Conservation (phyloP, 2,888 invertebrate species). For the Ophioninae sp. region DNA sequence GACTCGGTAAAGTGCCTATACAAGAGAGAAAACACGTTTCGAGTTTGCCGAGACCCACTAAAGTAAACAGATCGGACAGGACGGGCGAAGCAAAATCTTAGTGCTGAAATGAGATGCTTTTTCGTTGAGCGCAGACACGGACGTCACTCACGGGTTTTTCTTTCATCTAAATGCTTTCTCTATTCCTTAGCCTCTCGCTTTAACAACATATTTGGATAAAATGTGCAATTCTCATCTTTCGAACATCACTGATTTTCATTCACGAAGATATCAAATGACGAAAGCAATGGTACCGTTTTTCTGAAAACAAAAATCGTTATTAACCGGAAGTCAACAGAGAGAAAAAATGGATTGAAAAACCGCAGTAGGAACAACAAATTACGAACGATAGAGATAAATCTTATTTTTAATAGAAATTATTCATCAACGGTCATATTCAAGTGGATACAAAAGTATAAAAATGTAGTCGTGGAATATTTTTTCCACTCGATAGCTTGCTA, state of each 20-base stretch:
- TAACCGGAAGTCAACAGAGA: too few species aligned
- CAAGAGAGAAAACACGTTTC: constrained; percentile 42
- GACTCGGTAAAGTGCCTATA: constrained; percentile 16
- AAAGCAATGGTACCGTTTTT: too few species aligned
- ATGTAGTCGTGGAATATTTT: neutral
- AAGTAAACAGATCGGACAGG: constrained; percentile 57
- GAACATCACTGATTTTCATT: neutral
- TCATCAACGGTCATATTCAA: neutral
- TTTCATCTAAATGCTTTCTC: neutral
- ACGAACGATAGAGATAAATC: neutral
- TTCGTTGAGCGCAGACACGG: neutral
- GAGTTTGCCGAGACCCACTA: constrained; percentile 55
- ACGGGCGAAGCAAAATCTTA: constrained; percentile 43
- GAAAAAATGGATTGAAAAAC: neutral
- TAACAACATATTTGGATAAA: neutral
- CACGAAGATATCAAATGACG: neutral
- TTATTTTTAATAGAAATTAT: neutral
- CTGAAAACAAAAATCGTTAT: too few species aligned
- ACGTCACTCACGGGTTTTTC: constrained; percentile 24
- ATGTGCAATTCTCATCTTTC: neutral
- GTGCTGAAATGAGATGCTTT: constrained; percentile 35
- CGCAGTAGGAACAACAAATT: neutral
- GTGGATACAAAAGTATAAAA: neutral
- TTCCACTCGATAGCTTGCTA: neutral
- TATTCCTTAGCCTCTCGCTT: neutral